Percentiles rank a stretch among this genome's conserved stretches.
phyloP scores from a whole-genome alignment of 2,888 invertebrate genomes.

The Villa cingulata region DNA sequence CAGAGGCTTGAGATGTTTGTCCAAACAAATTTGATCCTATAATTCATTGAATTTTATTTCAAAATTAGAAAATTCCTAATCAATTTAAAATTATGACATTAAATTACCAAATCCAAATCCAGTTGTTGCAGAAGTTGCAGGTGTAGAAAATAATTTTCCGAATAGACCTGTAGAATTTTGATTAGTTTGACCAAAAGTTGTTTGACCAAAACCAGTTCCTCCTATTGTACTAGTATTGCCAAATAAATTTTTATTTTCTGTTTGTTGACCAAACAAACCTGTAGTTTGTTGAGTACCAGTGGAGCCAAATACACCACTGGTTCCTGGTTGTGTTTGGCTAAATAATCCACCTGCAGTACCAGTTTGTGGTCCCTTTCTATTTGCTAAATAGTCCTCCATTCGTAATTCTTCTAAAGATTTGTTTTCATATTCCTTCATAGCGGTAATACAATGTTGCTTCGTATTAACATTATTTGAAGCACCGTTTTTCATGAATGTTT shows the following conservation, averaged over 20 bases:
- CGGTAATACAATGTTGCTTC: constrained; percentile 91
- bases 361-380: constrained; percentile 62
- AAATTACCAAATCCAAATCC: constrained; percentile 25
- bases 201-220: constrained; percentile 37
- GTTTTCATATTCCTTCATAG: constrained; percentile 95
- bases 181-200: constrained; percentile 41
- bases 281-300: constrained; percentile 31
- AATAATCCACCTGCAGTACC: constrained; percentile 38
- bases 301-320: constrained; percentile 36
- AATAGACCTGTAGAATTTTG: constrained; percentile 48
- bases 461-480: constrained; percentile 75
- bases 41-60: constrained; percentile 39
- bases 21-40: constrained; percentile 40
- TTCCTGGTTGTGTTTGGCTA: constrained; percentile 34
- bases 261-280: constrained; percentile 42
- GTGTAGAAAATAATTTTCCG: constrained; percentile 47
- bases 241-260: constrained; percentile 45
- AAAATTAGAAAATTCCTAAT: no score
- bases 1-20: constrained; percentile 43
- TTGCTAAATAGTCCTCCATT: constrained; percentile 82
- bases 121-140: constrained; percentile 35
- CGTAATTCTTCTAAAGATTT: constrained; percentile 93
- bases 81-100: constrained; percentile 1
- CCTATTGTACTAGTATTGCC: constrained; percentile 20
- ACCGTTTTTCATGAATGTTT: constrained; percentile 83